phyloP scores from a whole-genome alignment of 2,797 vertebrate species.

The Gorsachius magnificus region DNA sequence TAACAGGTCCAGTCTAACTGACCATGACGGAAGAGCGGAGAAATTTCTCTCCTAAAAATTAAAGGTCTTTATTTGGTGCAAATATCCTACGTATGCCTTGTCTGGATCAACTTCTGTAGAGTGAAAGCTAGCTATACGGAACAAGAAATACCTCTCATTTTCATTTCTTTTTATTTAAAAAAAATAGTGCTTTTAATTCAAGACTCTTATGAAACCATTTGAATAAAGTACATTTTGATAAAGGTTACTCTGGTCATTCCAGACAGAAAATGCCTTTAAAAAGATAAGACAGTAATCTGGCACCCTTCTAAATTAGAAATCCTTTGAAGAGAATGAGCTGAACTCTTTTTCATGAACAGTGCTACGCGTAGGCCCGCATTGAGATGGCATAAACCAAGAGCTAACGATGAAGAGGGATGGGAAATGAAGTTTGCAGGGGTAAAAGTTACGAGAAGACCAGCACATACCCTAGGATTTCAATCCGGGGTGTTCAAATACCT shows the following conservation, averaged over 20 bases:
- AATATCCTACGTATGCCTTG: neutral
- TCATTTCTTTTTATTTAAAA: neutral
- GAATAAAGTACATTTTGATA: neutral
- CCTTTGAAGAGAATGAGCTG: neutral
- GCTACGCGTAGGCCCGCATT: neutral
- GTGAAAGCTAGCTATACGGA: neutral
- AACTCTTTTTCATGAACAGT: neutral
- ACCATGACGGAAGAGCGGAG: neutral
- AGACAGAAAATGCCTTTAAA: neutral
- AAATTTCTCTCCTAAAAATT: neutral
- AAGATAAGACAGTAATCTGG: neutral
- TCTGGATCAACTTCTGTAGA: neutral
- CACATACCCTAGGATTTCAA: neutral
- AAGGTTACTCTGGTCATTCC: neutral
- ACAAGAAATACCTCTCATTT: neutral
- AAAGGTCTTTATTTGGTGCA: neutral
- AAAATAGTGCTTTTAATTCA: neutral
- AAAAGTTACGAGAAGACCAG: neutral
- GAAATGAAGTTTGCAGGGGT: neutral
- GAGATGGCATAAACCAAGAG: neutral
- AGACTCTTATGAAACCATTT: neutral
- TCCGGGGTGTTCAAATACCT: neutral
- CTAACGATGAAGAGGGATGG: neutral
- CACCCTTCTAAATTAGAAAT: neutral
- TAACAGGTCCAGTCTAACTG: neutral